A percentile compares a stretch with the other conserved stretches of the same genome.
Conservation (phyloP, 2,888 invertebrate genomes). For the Tipula unca region DNA sequence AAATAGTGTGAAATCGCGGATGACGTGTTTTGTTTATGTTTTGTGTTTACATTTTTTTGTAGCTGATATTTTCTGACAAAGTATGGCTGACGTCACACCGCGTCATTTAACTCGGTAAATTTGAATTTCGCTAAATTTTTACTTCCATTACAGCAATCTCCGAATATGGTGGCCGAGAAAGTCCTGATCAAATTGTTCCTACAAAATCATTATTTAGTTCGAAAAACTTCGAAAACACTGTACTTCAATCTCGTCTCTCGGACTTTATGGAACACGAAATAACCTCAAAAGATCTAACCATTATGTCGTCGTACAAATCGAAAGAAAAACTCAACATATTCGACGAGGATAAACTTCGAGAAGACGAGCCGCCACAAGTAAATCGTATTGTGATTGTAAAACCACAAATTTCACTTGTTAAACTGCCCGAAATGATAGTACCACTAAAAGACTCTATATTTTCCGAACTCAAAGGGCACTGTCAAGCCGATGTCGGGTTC, state of each 20-base stretch:
- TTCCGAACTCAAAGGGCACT: conserved; percentile 34
- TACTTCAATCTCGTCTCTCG: neutral
- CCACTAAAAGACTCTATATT: conserved; percentile 38
- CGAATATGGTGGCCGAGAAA: conserved; percentile 26
- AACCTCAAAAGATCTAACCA: neutral
- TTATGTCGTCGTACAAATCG: neutral
- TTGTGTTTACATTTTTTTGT: neutral
- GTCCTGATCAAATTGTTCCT: conserved; percentile 29
- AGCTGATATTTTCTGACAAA: neutral
- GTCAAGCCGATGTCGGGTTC: conserved; percentile 49
- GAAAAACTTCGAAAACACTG: neutral
- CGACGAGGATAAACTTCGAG: neutral
- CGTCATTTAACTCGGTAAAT: neutral
- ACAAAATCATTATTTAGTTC: conserved; percentile 21
- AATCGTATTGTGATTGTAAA: conserved; percentile 32
- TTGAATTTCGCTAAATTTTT: neutral
- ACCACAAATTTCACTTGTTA: conserved; percentile 42
- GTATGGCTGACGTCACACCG: neutral
- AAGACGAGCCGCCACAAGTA: neutral
- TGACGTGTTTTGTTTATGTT: neutral
- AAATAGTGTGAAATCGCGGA: neutral
- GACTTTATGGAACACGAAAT: neutral
- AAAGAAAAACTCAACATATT: neutral
- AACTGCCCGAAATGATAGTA: conserved; percentile 38
- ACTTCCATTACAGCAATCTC: conserved; percentile 18